These are phyloP conservation scores for Phylloscopus trochilus DNA, from an alignment of 2,113 vertebrate species.

Conservation along the genomic window DNA sequence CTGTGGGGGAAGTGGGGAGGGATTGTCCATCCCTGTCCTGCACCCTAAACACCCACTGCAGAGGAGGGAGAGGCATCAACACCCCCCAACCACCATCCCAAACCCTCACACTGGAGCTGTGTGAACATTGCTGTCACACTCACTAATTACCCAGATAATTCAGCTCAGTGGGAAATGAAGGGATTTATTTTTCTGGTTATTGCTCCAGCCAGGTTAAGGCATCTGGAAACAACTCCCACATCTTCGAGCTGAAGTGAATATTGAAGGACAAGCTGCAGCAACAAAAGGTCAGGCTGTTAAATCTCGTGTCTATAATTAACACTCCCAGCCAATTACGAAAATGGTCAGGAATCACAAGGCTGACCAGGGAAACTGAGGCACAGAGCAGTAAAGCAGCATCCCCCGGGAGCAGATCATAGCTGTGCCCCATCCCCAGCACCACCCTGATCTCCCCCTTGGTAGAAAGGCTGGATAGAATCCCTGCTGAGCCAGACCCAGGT, in stretches of 20 bases:
- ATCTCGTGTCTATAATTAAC: fast-evolving
- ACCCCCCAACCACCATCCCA: fast-evolving
- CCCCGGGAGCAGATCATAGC: neutral
- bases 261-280: neutral
- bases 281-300: neutral
- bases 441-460: neutral
- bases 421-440: neutral
- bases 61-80: neutral
- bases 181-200: neutral
- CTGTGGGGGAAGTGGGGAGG: neutral
- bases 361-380: conserved; percentile 13
- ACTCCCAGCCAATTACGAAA: neutral
- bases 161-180: neutral
- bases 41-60: neutral
- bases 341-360: neutral
- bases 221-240: neutral
- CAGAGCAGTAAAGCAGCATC: neutral
- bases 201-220: neutral
- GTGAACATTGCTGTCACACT: fast-evolving
- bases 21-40: neutral
- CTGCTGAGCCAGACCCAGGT: neutral
- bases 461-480: neutral
- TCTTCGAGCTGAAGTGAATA: neutral
- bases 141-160: neutral
- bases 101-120: neutral